Base-by-base conservation (phyloP, 2,113 vertebrate genomes). In the Acrocephalus kingi region DNA sequence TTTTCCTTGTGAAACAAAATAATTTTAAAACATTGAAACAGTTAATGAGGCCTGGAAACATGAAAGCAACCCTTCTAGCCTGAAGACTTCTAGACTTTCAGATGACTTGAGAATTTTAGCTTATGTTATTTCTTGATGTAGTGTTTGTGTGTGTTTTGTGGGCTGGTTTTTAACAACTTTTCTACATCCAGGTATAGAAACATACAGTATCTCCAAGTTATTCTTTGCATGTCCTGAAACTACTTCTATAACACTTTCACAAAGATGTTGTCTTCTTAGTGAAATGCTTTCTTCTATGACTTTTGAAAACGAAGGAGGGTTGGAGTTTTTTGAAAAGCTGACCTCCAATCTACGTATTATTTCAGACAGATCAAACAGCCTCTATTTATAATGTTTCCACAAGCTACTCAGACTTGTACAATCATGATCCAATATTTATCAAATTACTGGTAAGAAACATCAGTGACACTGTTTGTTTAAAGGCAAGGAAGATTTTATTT, bases 401-500 rank as follows among this genome's bases (percentile, higher is more conserved):
- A 22, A 39, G 33, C 54, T 72, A 39, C 35, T 35, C 1, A 0
- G 55, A 67, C 22, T 25, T 3, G n/a, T 41, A 77, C 74, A 66
- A 16, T 10, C 10, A 45, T 13, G 15, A 77, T 20, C 27, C 30
- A 62, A 15, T 43, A 46, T 28, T 45, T 62, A 25, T 49, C 28
- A 8, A n/a, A 64, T 46, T 48, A 22, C 48, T 23, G 24, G 16
- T 69, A 92, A 87, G 75, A 94, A 89, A 66, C 84, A 62, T 43
- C 54, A 77, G 52, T 59, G 78, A 93, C 51, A 55, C 35, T 72
- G 13, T 69, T 92, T 35, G 30, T 48, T 94, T 88, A 97, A 98
- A 98, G 96, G 96, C 97, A 98, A 98, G 93, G 92, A 96, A 97
- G 81, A 64, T 97, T 96, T 98, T 98, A 98, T 98, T 98, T 97